Evolutionary conservation across 1,140 invertebrate species (phyloP).

Genomic region (Ips nitidus): DNA sequence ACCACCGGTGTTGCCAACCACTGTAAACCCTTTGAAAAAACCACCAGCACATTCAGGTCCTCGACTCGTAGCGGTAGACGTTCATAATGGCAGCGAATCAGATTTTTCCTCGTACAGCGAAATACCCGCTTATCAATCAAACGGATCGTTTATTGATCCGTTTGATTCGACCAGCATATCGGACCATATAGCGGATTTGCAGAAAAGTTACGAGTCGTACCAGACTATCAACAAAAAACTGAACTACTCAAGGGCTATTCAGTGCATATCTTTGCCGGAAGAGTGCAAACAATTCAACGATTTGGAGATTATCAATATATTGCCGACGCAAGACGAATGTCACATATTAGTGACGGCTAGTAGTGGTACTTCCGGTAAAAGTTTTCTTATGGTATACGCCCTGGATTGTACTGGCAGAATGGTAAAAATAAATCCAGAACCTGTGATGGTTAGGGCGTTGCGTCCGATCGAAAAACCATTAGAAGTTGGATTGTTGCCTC

Average conservation of each 20-base stretch:
- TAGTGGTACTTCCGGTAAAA: slow-evolving; percentile 41
- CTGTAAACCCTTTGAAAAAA: slow-evolving; percentile 8
- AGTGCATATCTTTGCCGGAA: slow-evolving; percentile 57
- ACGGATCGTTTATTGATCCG: slow-evolving; percentile 38
- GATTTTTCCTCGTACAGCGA: slow-evolving; percentile 41
- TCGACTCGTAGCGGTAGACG: slow-evolving; percentile 41
- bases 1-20: slow-evolving; percentile 35
- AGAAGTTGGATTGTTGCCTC: slow-evolving; percentile 67
- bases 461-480: slow-evolving; percentile 63
- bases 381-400: slow-evolving; percentile 60
- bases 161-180: slow-evolving; percentile 46
- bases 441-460: slow-evolving; percentile 64
- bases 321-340: slow-evolving; percentile 65
- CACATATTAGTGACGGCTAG: slow-evolving; percentile 67
- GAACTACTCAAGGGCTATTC: slow-evolving; percentile 53
- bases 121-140: slow-evolving; percentile 34
- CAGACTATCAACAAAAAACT: slow-evolving; percentile 43
- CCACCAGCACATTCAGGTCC: slow-evolving; percentile 39
- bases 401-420: slow-evolving; percentile 59
- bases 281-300: slow-evolving; percentile 54
- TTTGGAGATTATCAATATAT: slow-evolving; percentile 60
- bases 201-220: slow-evolving; percentile 35
- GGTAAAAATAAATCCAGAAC: slow-evolving; percentile 62
- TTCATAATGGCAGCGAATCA: slow-evolving; percentile 38
- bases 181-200: slow-evolving; percentile 49